phyloP scores from a whole-genome alignment of 2,113 vertebrate genomes.

The Melozone crissalis region DNA sequence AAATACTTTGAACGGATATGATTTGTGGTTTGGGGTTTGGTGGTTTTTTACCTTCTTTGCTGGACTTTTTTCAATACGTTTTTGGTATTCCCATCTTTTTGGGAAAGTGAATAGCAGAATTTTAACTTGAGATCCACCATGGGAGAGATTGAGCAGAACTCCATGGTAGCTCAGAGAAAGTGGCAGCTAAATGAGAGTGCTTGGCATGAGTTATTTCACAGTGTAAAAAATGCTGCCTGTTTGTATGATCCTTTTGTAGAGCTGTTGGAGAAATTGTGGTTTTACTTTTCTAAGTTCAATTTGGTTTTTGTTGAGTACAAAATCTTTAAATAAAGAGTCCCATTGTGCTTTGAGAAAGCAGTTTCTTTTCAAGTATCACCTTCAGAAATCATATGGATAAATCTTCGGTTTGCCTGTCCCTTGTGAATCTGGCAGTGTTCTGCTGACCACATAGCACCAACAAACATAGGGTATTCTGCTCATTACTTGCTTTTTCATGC shows the following conservation, averaged over 20 bases:
- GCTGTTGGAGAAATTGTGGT: not conserved
- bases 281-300: not conserved
- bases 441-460: not conserved
- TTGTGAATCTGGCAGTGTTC: not conserved
- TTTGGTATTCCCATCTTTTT: not conserved
- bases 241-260: not conserved
- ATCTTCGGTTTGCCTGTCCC: not conserved
- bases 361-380: not conserved
- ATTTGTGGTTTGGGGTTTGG: fast-evolving
- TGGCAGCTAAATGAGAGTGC: not conserved
- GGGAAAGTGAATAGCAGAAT: not conserved
- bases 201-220: not conserved
- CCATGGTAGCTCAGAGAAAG: not conserved
- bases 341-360: not conserved
- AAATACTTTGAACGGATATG: not conserved
- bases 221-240: not conserved
- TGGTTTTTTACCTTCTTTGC: not conserved
- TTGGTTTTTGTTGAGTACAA: not conserved
- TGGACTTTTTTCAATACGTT: not conserved
- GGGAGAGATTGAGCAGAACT: not conserved
- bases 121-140: not conserved
- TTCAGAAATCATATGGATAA: not conserved
- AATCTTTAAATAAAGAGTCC: not conserved
- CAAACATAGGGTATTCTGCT: not conserved
- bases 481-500: not conserved